A percentile compares a stretch with the other conserved stretches of the same genome.
Evolutionary conservation across 2,888 invertebrate species (phyloP).

Genomic region (Herminia tarsipennalis): DNA sequence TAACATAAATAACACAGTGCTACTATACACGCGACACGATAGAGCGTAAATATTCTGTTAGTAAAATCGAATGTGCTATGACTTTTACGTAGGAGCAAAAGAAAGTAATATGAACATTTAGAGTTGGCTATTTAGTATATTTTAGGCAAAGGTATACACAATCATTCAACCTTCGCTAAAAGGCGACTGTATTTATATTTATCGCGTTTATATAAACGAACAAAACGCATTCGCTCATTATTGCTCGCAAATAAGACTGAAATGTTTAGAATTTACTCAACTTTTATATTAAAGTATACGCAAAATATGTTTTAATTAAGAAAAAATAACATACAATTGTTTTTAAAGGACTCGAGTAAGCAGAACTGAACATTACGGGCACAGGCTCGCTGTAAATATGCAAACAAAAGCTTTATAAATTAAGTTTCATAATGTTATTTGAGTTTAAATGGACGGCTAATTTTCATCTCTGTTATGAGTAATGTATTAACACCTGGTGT

Average conservation of each 20-base stretch:
- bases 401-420: conserved; percentile 37
- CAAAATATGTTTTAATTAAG: conserved; percentile 37
- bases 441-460: conserved; percentile 32
- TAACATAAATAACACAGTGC: too few relatives aligned
- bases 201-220: conserved; percentile 23
- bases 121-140: background rate
- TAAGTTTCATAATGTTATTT: conserved; percentile 31
- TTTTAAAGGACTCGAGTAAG: conserved; percentile 20
- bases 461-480: conserved; percentile 35
- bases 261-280: conserved; percentile 41
- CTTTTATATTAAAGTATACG: conserved; percentile 35
- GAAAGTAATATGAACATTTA: background rate
- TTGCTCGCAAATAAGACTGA: conserved; percentile 59
- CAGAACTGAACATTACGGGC: conserved; percentile 37
- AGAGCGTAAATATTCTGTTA: too few relatives aligned
- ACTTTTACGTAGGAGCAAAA: too few relatives aligned
- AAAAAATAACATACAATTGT: conserved; percentile 15
- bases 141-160: conserved; percentile 1
- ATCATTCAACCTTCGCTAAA: conserved; percentile 4
- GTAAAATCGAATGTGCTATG: too few relatives aligned
- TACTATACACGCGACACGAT: too few relatives aligned
- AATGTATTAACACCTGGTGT: conserved; percentile 21
- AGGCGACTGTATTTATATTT: conserved; percentile 15
- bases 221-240: conserved; percentile 40
- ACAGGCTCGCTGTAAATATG: conserved; percentile 29